Evolutionary conservation across 2,888 invertebrate species (phyloP), one percentile per base, ranked within the genome.

Genomic region (Troides oblongomaculatus): DNA sequence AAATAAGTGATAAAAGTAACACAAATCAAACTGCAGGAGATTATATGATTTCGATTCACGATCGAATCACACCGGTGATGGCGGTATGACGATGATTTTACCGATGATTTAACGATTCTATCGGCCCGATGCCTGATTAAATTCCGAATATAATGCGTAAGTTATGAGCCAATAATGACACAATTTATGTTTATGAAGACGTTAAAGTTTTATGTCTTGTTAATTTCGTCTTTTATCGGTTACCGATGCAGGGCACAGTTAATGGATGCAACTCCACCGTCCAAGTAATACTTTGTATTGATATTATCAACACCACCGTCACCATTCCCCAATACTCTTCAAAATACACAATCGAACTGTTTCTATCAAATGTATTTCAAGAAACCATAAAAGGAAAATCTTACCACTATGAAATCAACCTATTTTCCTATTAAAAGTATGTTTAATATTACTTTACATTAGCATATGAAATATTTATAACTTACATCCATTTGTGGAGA

Each of bases 121-220:
- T 70, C 59, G 59, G 39, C 53, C 60, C 70, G 63, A 21, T 57
- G 12, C 67, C 30, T 67, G 70, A 70, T 70, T 70, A 70, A 70
- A 70, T 67, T 67, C 67, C 61, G 36, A 67, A 67, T 67, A 70
- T 70, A 67, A 67, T 64, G 70, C 70, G 30, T 67, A 70, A 70
- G 64, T 70, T 70, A 70, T 67, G 70, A 58, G 58, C 63, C 64
- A 63, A 70, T 70, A 70, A 70, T 70, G 70, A 70, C 67, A 61
- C 64, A 64, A 70, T 70, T 70, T 70, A 66, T 64, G 66, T 61
- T 67, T 56, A 67, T 70, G 70, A 67, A 70, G 70, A 70, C 61
- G 67, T 70, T 61, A 67, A 70, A 70, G 67, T 60, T 70, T 70
- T 67, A 67, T 62, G 67, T 67, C 61, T 67, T 64, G 66, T 70